phyloP scores from a whole-genome alignment of 2,797 vertebrate genomes.

The Falco berigora region DNA sequence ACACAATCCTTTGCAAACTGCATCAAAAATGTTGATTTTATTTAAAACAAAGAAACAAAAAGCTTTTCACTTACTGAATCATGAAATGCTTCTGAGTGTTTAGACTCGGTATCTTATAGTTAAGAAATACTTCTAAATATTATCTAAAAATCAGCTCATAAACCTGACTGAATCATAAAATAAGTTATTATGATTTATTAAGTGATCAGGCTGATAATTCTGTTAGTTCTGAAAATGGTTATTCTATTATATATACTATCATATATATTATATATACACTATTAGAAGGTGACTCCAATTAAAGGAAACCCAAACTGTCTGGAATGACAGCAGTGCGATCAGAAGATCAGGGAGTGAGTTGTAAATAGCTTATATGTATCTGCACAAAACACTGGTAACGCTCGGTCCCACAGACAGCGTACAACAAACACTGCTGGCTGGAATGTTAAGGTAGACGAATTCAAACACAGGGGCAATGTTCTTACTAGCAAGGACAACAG shows the following conservation, averaged over 20 bases:
- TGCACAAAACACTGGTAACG: neutral
- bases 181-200: neutral
- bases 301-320: neutral
- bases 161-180: neutral
- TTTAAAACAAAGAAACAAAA: neutral
- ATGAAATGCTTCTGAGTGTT: neutral
- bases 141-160: neutral
- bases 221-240: neutral
- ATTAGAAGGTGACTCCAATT: neutral
- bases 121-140: neutral
- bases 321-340: neutral
- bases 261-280: neutral
- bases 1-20: neutral
- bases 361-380: accelerated
- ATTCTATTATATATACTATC: neutral
- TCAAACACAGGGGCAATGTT: neutral
- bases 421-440: neutral
- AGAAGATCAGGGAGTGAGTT: neutral
- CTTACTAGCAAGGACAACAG: neutral
- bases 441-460: neutral
- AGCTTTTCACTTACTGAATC: neutral
- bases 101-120: neutral
- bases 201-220: neutral
- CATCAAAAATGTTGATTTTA: neutral
- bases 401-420: neutral